Evolutionary conservation across 2,113 vertebrate species (phyloP).

Genomic region (Haliaeetus leucogaster): DNA sequence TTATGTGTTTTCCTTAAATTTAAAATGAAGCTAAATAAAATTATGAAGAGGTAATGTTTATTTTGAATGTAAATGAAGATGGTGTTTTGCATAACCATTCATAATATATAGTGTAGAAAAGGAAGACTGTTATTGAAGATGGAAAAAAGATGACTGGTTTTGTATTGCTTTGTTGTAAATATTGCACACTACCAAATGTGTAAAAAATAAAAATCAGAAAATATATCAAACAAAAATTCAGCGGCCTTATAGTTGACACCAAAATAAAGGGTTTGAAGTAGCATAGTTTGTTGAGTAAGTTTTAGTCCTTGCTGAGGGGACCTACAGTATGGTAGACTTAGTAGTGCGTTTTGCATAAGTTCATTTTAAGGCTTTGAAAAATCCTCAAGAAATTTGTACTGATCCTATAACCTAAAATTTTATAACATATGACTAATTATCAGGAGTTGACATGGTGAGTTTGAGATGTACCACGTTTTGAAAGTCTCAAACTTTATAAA

Average conservation of each 20-base stretch:
- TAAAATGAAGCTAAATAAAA: not conserved
- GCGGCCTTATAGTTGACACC: not conserved
- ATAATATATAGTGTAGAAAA: not conserved
- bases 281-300: not conserved
- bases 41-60: not conserved
- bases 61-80: not conserved
- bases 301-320: conserved; percentile 32
- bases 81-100: not conserved
- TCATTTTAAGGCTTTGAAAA: conserved; percentile 51
- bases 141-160: not conserved
- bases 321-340: conserved; percentile 69
- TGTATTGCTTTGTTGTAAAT: not conserved
- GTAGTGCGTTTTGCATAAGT: conserved; percentile 43
- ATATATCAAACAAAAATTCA: not conserved
- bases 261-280: not conserved
- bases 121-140: not conserved
- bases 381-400: conserved; percentile 72
- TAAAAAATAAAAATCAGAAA: not conserved
- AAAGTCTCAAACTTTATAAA: not conserved
- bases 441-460: not conserved
- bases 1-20: not conserved
- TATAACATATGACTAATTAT: not conserved
- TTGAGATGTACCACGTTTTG: not conserved
- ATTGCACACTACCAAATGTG: not conserved
- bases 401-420: conserved; percentile 60